Evolutionary conservation across 2,888 invertebrate species (phyloP), one percentile per base, ranked within the genome.

Genomic region (Homarus gammarus): DNA sequence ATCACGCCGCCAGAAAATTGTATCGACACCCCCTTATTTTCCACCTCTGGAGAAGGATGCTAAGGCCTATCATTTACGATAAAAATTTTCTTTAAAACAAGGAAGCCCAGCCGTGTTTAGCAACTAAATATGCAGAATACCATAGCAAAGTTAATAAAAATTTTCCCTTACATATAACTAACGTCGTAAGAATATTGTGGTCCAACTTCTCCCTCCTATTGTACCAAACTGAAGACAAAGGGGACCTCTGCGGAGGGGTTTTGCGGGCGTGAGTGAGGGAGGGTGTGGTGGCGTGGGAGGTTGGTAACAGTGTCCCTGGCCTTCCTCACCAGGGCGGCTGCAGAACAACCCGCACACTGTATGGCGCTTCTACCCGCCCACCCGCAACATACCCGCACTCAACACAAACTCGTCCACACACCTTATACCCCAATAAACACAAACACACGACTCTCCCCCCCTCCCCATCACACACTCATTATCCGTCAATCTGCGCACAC

Each of bases 311-410:
- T 79, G 79, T 18, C 56, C 56, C 56, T 1, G 15, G 56, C 56
- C 56, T 56, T 18, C 56, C 56, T 56, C 56, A 18, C 51, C 6
- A 15, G 10, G 51, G 51, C 51, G 5, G 10, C 77, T n/a, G n/a
- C n/a, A n/a, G n/a, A n/a, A 77, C 77, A 77, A 44, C 44, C 49
- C 77, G 40, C 77, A 33, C 78, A 18, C 51, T 78, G 61, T 79
- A 79, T 33, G 79, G 33, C 38, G 36, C 61, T 31, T 18, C 79
- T 15, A 27, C 61, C 72, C 40, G 33, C 51, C 49, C 44, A 44
- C 56, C 2, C 51, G 31, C 78, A 78, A n/a, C 73, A 73, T 38
- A 73, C 27, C 38, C 44, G 44, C 44, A 5, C 44, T 8, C 44
- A 5, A 12, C 44, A 44, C n/a, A n/a, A n/a, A n/a, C n/a, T n/a